Conservation (phyloP, 2,113 vertebrate species). For the Nematolebias whitei region DNA sequence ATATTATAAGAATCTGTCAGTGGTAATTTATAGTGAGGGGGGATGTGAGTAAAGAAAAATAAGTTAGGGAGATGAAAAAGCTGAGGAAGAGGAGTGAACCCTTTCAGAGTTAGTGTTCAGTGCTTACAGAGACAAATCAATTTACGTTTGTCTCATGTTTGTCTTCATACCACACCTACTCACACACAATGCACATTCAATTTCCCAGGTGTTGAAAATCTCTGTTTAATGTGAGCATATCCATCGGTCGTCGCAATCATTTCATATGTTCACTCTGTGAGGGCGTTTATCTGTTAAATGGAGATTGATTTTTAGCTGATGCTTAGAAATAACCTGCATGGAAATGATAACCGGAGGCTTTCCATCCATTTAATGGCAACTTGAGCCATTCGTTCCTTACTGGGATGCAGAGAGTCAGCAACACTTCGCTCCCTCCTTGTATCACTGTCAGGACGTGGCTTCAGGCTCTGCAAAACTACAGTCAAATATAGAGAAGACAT, state of each 20-base stretch:
- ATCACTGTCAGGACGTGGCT: conserved; percentile 37
- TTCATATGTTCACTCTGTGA: conserved; percentile 25
- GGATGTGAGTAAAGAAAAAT: neutral
- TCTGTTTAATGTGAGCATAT: conserved; percentile 39
- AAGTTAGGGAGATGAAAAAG: neutral
- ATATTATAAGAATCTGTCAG: no score
- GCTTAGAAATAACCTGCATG: conserved; percentile 41
- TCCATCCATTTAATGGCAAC: conserved; percentile 43
- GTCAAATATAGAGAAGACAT: conserved; percentile 36
- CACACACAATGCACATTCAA: conserved; percentile 20
- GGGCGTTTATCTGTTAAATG: conserved; percentile 48
- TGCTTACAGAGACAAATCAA: conserved; percentile 5
- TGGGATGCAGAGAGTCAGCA: conserved; percentile 21
- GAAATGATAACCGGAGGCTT: conserved; percentile 48
- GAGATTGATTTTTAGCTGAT: conserved; percentile 55
- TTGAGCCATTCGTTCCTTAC: conserved; percentile 40
- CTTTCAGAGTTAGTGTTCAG: neutral
- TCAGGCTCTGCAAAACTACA: conserved; percentile 42
- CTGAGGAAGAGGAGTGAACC: neutral
- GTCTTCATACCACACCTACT: conserved; percentile 2
- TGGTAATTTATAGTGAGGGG: neutral
- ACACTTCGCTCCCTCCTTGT: conserved; percentile 9
- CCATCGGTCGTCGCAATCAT: conserved; percentile 15
- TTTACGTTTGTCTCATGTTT: conserved; percentile 11
- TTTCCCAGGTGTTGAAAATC: conserved; percentile 39